Base-by-base conservation (phyloP, 2,797 vertebrate species). In the Acridotheres tristis region DNA sequence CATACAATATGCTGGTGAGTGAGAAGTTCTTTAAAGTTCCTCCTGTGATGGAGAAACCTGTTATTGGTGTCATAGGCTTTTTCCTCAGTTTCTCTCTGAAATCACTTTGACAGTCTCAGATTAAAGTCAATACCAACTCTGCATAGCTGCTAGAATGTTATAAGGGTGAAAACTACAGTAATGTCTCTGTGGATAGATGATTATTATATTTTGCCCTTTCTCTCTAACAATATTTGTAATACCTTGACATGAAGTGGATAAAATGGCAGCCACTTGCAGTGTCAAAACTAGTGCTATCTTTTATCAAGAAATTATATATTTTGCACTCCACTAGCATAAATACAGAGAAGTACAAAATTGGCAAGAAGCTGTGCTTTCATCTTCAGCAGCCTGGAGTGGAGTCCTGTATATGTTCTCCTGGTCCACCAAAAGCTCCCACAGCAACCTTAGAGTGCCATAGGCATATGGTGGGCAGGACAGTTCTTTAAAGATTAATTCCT, bases 221-320 rank as follows among this genome's bases (percentile, higher is more conserved):
- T 63, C 47, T 76, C 34, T 62, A 59, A 36, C 29, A 80, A 58
- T 54, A 9, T 67, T 90, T 96, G 77, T 97, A 98, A 97, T 95
- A 95, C 96, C 96, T 97, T 98, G 98, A 98, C 97, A 95, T 95
- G 92, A 97, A 97, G 94, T 96, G 97, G 98, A 98, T 94, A 97
- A 98, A 97, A 95, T 81, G 20, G 55, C 23, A 97, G 96, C 96
- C 90, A 93, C 88, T 57, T 90, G 75, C 94, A 96, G 50, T 97
- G 96, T 97, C 96, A 96, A 94, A 96, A 97, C 97, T 96, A 97
- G 96, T 94, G 94, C 90, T 95, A 88, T 53, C 79, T 34, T 71
- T 4, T 26, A 58, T 68, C 23, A 83, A 80, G 48, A 90, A 89
- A 67, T 42, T 34, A 83, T 9, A 12, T 25, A 23, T 73, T 91